Evolutionary conservation across 2,888 invertebrate species (phyloP).

Genomic region (Sminthurinus aureus): DNA sequence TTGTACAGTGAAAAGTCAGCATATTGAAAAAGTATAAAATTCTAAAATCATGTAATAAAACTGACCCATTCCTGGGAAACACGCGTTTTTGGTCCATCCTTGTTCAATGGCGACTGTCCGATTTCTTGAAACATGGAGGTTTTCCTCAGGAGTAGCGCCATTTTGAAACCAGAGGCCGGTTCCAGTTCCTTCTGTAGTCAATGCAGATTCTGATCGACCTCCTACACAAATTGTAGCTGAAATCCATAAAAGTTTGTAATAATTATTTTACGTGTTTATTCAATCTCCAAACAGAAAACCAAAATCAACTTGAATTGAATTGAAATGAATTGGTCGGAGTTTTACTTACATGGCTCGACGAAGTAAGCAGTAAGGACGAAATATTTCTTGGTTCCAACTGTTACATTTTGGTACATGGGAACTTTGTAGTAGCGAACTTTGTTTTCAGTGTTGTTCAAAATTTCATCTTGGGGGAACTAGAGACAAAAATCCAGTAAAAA

Average conservation of each 20-base stretch:
- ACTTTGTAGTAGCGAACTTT: slow-evolving; percentile 43
- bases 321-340: too few relatives aligned
- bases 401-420: slow-evolving; percentile 52
- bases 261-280: too few relatives aligned
- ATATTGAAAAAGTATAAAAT: neutral
- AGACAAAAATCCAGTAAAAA: slow-evolving; percentile 1
- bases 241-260: neutral
- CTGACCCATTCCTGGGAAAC: slow-evolving; percentile 54
- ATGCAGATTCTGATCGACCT: slow-evolving; percentile 40
- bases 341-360: slow-evolving; percentile 53
- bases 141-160: slow-evolving; percentile 40
- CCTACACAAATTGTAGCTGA: slow-evolving; percentile 50
- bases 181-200: slow-evolving; percentile 49
- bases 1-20: too few relatives aligned
- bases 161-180: slow-evolving; percentile 53
- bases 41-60: neutral
- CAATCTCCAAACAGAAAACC: too few relatives aligned
- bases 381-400: slow-evolving; percentile 37
- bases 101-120: slow-evolving; percentile 37
- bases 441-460: slow-evolving; percentile 36
- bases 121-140: slow-evolving; percentile 40
- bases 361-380: slow-evolving; percentile 54
- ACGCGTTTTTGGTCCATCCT: slow-evolving; percentile 53
- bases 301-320: too few relatives aligned
- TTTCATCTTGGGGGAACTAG: neutral